Evolutionary conservation across 2,113 vertebrate genomes (phyloP), one percentile per base, ranked within the genome.

Genomic region (Percopsis transmontana): DNA sequence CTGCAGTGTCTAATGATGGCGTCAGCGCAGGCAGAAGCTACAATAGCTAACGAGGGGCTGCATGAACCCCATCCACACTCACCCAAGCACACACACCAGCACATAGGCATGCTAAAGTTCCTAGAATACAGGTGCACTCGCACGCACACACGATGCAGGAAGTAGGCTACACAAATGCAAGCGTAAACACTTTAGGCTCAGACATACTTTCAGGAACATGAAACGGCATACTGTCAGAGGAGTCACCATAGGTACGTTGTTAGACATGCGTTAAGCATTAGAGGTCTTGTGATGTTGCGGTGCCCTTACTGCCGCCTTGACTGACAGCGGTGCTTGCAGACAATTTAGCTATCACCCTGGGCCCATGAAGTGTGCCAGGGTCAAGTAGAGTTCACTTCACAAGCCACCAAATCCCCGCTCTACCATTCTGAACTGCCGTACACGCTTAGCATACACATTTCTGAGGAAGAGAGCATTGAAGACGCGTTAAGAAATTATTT

Each of bases 221-320:
- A 5, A 62, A 70, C 18, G 27, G 39, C 1, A 13, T 53, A 3
- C 20, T 82, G 81, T 90, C 85, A 78, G 75, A 52, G 58, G 81
- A 84, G 80, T 71, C 81, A 79, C 83, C 81, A 81, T 83, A 88
- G 84, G 85, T 89, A 81, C 82, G 52, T 66, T 81, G 84, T 87
- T 87, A 62, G 11, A 83, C 87, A 89, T 90, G 84, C 88, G 88
- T 89, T 89, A 90, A 85, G 84, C 89, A 89, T 88, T 81, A 85
- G 76, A 73, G 58, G 85, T 72, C 83, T 33, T 90, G 81, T 88
- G 85, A 88, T 85, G 88, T 90, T 85, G 84, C 76, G 76, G 84
- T 72, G 64, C 82, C 66, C 68, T 64, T 27, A 64, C 72, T 78
- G 81, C 81, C 67, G 48, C 81, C 81, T 79, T 87, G 87, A 90